Evolutionary conservation across 2,888 invertebrate genomes (phyloP).

Genomic region (Drosophila conformis): DNA sequence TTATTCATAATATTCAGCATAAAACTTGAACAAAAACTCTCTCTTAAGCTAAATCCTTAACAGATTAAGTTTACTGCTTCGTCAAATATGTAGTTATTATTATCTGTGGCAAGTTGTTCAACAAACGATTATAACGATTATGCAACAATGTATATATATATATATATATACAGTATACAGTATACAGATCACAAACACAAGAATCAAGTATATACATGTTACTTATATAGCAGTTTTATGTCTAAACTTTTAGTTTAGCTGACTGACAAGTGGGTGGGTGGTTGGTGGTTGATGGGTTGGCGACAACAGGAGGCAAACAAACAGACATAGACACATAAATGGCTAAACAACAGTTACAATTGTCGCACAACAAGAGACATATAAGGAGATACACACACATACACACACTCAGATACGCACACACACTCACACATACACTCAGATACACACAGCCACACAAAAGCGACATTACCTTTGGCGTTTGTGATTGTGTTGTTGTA

Average conservation of each 20-base stretch:
- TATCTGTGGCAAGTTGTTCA: slow-evolving; percentile 30
- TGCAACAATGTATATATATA: slow-evolving; percentile 35
- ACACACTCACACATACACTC: slow-evolving; percentile 1
- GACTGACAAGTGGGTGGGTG: slow-evolving; percentile 5
- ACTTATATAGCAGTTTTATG: slow-evolving; percentile 16
- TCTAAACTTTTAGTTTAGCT: slow-evolving; percentile 9
- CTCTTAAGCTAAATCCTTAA: slow-evolving; percentile 3
- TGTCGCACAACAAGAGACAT: slow-evolving; percentile 54
- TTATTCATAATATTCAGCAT: not conserved
- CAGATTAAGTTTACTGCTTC: slow-evolving; percentile 7
- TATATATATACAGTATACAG: slow-evolving; percentile 15
- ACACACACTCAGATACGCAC: slow-evolving; percentile 6
- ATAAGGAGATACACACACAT: slow-evolving; percentile 24
- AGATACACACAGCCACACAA: slow-evolving; percentile 37
- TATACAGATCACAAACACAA: slow-evolving; percentile 40
- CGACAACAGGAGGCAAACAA: slow-evolving; percentile 26
- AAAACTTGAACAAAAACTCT: not conserved
- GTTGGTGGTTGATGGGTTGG: not conserved
- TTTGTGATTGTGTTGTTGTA: slow-evolving; percentile 73
- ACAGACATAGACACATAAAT: slow-evolving; percentile 29
- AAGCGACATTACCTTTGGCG: slow-evolving; percentile 79
- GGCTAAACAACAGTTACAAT: slow-evolving; percentile 59
- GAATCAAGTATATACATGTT: slow-evolving; percentile 8
- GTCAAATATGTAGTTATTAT: not conserved
- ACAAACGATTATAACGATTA: slow-evolving; percentile 43